Evolutionary conservation across 2,888 invertebrate species (phyloP), one percentile per base, ranked within the genome.

Genomic region (Acronicta psi): DNA sequence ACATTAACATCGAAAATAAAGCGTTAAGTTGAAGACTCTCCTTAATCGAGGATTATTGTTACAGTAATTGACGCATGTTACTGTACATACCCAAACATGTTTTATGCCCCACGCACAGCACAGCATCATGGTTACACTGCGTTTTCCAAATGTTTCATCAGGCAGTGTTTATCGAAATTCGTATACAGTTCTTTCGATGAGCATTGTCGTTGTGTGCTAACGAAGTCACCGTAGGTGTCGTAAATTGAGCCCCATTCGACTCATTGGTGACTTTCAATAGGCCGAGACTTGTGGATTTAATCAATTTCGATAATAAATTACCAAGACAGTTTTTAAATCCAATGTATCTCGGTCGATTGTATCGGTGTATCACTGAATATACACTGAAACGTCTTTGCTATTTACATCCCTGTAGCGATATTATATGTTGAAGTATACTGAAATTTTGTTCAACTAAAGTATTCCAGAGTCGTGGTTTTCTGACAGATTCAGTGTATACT

Each of bases 131-230:
- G 18, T 18, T 31, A 59, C 57, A 42, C 44, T 60, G 53, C 53
- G 47, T 54, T 40, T 65, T 53, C 29, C 38, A 36, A 40, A 58
- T 44, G 53, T 59, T 67, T 59, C 36, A 43, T 31, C 20, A 42
- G 43, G 58, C 43, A 57, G 46, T 40, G 53, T 61, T 62, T 55
- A 62, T 69, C 56, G 45, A 54, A 47, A 56, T 78, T 83, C 84
- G 76, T 86, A 83, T 81, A 83, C 84, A 34, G 80, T 37, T 83
- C 67, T 49, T 82, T 81, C 80, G 81, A 69, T 85, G 78, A 84
- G 80, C 81, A 62, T 59, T 73, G 72, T 87, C 82, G 81, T 86
- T 81, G 80, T 80, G 36, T 31, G 17, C 17, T 25, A 43, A 53
- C 18, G 34, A 16, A 46, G 67, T 45, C 67, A 56, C 59, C 31